A percentile compares a stretch with the other conserved stretches of the same genome.
Conservation (phyloP, 2,797 vertebrate species). For the Hyperoplus lanceolatus region DNA sequence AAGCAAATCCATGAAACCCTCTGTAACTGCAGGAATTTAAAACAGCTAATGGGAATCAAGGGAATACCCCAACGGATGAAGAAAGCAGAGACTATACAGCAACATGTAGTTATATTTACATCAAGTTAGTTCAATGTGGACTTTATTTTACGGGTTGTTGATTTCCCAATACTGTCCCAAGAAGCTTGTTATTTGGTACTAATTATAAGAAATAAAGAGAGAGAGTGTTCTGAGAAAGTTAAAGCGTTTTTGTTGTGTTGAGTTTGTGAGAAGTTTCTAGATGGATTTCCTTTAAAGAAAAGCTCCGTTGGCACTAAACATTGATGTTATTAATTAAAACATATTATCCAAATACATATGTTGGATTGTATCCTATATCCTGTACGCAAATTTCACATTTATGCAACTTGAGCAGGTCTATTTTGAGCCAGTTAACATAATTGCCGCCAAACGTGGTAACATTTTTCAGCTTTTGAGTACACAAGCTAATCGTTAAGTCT, state of each 20-base stretch:
- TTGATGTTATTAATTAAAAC: not conserved
- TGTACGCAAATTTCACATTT: not conserved
- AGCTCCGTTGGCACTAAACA: not conserved
- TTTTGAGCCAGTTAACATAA: too few relatives aligned
- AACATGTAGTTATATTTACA: not conserved
- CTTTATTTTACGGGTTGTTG: not conserved
- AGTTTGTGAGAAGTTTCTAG: not conserved
- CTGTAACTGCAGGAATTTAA: constrained; percentile 22
- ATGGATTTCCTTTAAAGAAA: not conserved
- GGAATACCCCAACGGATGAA: not conserved
- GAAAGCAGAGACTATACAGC: constrained; percentile 21
- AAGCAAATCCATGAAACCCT: constrained; percentile 52
- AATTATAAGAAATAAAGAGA: not conserved
- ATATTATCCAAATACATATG: not conserved
- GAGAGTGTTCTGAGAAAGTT: not conserved
- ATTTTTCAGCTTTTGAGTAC: too few relatives aligned
- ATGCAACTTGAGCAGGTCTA: not conserved
- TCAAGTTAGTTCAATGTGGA: not conserved
- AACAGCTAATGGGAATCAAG: constrained; percentile 23
- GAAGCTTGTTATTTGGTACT: not conserved
- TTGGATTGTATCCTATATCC: not conserved
- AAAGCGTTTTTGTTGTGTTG: not conserved
- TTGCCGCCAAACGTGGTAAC: too few relatives aligned
- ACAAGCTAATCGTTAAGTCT: too few relatives aligned
- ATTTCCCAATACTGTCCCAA: not conserved